Evolutionary conservation across 2,797 vertebrate genomes (phyloP).

Genomic region (Lagodon rhomboides): DNA sequence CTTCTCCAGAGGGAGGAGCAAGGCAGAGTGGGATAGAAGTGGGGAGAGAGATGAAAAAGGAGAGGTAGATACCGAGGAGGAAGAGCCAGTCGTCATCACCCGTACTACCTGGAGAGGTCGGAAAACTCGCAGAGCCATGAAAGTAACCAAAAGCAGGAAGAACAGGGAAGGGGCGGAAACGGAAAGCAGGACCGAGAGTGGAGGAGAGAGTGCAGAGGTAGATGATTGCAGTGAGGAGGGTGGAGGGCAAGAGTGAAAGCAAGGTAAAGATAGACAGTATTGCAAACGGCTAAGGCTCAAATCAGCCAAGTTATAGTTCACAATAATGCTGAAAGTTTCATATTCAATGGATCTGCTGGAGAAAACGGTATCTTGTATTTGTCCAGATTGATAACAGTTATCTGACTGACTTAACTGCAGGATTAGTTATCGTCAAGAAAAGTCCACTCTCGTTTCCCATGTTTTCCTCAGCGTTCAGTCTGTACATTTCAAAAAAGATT

Average conservation of each 20-base stretch:
- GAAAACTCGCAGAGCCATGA: slow-evolving; percentile 73
- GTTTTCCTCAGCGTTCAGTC: background rate
- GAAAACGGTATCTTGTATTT: background rate
- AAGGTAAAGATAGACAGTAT: background rate
- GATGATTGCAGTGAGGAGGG: background rate
- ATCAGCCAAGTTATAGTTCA: background rate
- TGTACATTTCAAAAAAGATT: slow-evolving; percentile 7
- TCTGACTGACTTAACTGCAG: background rate
- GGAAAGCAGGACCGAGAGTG: slow-evolving; percentile 2
- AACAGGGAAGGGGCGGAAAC: slow-evolving; percentile 1
- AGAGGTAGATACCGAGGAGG: slow-evolving; percentile 19
- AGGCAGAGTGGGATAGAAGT: slow-evolving; percentile 3
- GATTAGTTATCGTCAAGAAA: background rate
- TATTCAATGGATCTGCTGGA: background rate
- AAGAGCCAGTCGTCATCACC: background rate
- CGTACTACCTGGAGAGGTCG: slow-evolving; percentile 66
- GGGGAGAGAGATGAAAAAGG: slow-evolving; percentile 16
- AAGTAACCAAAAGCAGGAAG: slow-evolving; percentile 56
- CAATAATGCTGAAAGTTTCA: background rate
- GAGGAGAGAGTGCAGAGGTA: slow-evolving; percentile 15
- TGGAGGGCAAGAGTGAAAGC: background rate
- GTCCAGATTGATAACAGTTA: background rate
- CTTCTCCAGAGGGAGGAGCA: slow-evolving; percentile 44
- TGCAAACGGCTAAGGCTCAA: background rate
- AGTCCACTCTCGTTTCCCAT: background rate